These are phyloP conservation scores for Hydractinia symbiolongicarpus DNA, from an alignment of 30 jellyfish, hydroid and myxozoan species.

Conservation along the genomic window DNA sequence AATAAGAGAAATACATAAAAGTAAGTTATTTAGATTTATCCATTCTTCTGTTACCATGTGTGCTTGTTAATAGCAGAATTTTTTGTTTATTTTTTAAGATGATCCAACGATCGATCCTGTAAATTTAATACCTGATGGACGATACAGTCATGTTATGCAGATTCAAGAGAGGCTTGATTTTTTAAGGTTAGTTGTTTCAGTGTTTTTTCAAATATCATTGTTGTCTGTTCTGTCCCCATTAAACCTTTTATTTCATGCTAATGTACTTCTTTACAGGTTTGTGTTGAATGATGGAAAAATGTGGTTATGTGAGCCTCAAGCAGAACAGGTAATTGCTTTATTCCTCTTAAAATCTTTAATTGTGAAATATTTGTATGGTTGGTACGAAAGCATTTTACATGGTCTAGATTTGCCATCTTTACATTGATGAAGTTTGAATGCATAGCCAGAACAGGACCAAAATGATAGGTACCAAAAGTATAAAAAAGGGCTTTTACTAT, in stretches of 20 bases:
- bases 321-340: constrained; percentile 61
- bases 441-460: no score
- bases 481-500: no score
- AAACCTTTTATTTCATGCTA: not conserved
- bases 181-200: constrained; percentile 48
- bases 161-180: constrained; percentile 83
- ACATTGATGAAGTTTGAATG: no score
- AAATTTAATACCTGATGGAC: constrained; percentile 54
- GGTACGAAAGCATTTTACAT: no score
- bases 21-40: constrained; percentile 19
- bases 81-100: constrained; percentile 12
- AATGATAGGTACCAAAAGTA: no score
- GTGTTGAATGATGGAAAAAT: constrained; percentile 89
- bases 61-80: not conserved
- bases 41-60: no score
- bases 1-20: constrained; percentile 55
- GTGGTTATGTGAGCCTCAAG: constrained; percentile 99
- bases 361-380: not conserved
- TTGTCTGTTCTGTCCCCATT: not conserved
- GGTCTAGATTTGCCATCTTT: no score
- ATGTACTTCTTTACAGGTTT: constrained; percentile 38
- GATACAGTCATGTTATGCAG: constrained; percentile 79
- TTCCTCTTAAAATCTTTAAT: not conserved
- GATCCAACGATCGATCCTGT: constrained; percentile 71
- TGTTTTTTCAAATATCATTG: not conserved